Evolutionary conservation across 2,888 invertebrate genomes (phyloP).

Genomic region (Tenthredo scrophulariae): DNA sequence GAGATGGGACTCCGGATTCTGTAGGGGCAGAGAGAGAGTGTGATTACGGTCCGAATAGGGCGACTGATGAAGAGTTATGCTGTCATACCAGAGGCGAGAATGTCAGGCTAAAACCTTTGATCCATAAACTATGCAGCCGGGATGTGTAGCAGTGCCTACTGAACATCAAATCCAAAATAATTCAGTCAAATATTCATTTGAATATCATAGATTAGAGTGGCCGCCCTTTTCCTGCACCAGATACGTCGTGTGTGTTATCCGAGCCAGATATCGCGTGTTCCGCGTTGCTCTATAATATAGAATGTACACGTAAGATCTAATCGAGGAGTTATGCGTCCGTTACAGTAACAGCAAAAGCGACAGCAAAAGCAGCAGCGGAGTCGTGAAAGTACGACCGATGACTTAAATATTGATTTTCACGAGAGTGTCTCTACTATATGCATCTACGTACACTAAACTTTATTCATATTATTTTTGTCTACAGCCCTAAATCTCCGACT

Average conservation of each 20-base stretch:
- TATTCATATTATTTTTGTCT: constrained; percentile 70
- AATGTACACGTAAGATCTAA: constrained; percentile 29
- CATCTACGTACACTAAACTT: background rate
- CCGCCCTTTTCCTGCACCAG: background rate
- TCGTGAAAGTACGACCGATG: constrained; percentile 14
- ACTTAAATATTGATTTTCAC: constrained; percentile 39
- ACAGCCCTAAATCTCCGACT: constrained; percentile 66
- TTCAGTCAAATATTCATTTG: constrained; percentile 63
- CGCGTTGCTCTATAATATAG: background rate
- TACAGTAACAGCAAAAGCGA: background rate
- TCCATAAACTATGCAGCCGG: constrained; percentile 66
- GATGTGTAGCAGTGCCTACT: background rate
- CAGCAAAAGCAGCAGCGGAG: background rate
- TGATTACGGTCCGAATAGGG: constrained; percentile 52
- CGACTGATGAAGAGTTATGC: constrained; percentile 56
- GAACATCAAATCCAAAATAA: constrained; percentile 65
- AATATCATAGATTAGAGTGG: background rate
- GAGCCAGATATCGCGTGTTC: background rate
- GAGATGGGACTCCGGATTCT: background rate
- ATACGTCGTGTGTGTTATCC: background rate
- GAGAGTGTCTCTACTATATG: background rate
- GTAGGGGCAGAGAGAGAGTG: constrained; percentile 14
- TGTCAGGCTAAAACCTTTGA: constrained; percentile 65
- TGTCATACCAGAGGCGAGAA: constrained; percentile 62
- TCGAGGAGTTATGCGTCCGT: constrained; percentile 19